Base-by-base conservation (phyloP, 2,113 vertebrate genomes). In the Anoplopoma fimbria region DNA sequence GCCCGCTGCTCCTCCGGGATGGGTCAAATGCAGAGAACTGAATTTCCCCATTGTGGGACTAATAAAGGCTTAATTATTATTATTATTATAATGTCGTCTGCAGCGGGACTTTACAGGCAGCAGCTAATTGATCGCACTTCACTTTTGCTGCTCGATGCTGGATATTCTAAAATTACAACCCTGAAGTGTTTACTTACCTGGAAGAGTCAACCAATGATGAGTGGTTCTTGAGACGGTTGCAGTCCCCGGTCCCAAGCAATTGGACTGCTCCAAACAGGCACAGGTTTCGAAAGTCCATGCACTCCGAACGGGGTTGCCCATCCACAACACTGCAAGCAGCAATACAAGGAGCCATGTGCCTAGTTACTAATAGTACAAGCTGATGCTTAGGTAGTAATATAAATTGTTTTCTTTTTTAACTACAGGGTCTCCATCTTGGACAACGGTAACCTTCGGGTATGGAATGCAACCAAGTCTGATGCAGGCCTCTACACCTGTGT, bases 401-500 rank as follows among this genome's bases (percentile, higher is more conserved):
- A 12, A 42, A 55, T 64, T 0, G 29, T 64, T 74, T 79, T 4
- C 7, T 31, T 95, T 64, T 95, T 67, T 86, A 33, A 31, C 90
- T 93, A 65, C 94, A 99, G 98, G 87, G 91, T 97, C 84, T 94
- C 93, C 0, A 64, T 98, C 38, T 72, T 98, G 93, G 96, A 97
- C 0, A 97, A 96, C 4, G 98, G 98, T 29, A 97, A 95, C 86
- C 97, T 99, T 53, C 91, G 97, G n/a, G 97, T 99, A 84, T 90
- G 96, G 88, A 99, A 97, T 0, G 95, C 96, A 72, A 98, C 97
- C 69, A 99, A 98, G 67, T 84, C 96, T 0, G 98, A 99, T 0
- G 96, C 96, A 0, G 97, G 97, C 0, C 95, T 96, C 62, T 99
- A 99, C 92, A 99, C 97, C 4, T 99, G 98, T 2, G 87, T 96